phyloP scores from a whole-genome alignment of 2,113 vertebrate species.

The Micronycteris hirsuta region DNA sequence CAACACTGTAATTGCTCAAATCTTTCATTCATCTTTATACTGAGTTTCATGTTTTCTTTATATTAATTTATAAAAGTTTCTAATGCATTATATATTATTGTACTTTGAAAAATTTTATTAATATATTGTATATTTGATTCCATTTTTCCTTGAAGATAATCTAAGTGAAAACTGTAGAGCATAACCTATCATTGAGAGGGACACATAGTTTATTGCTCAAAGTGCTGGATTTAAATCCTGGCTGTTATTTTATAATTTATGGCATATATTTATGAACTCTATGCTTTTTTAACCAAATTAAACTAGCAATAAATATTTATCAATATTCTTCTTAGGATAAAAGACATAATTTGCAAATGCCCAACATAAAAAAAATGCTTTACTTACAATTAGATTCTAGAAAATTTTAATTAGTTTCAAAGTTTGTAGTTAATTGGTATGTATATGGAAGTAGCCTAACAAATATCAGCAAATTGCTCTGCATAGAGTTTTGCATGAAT shows the following conservation, averaged over 20 bases:
- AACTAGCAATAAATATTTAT: background rate
- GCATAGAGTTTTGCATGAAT: background rate
- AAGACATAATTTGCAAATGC: background rate
- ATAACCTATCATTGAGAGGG: background rate
- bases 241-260: background rate
- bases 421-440: background rate
- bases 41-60: background rate
- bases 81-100: background rate
- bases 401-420: background rate
- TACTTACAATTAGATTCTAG: background rate
- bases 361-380: background rate
- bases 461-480: background rate
- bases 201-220: background rate
- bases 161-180: background rate
- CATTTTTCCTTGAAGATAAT: background rate
- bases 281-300: background rate
- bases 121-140: background rate
- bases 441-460: background rate
- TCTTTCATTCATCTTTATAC: background rate
- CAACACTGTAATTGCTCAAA: background rate
- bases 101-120: background rate
- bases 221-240: background rate
- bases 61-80: background rate
- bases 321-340: background rate
- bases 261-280: background rate